These are phyloP conservation scores for Myrmophylax atrothorax DNA, from an alignment of 2,113 vertebrate genomes.

Conservation along the genomic window DNA sequence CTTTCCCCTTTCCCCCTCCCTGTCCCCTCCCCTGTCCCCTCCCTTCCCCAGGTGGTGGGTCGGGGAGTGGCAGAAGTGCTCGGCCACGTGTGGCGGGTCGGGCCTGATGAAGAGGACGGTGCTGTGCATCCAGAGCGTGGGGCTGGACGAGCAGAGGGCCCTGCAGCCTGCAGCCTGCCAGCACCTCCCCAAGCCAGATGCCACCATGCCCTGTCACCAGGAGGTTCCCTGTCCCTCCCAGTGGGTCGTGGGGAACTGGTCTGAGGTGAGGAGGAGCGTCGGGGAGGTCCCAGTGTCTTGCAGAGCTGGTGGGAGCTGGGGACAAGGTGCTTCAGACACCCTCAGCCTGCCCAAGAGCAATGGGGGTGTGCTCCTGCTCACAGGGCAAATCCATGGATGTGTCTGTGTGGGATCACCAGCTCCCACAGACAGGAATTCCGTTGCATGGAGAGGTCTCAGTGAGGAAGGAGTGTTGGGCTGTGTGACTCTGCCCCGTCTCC, in stretches of 20 bases:
- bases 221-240: slow-evolving; percentile 83
- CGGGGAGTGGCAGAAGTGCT: slow-evolving; percentile 90
- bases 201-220: slow-evolving; percentile 75
- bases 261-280: slow-evolving; percentile 74
- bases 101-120: slow-evolving; percentile 82
- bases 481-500: neutral
- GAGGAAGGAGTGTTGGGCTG: rapidly evolving
- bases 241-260: slow-evolving; percentile 88
- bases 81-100: slow-evolving; percentile 77
- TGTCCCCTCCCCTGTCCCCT: neutral
- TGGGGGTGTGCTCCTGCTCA: neutral
- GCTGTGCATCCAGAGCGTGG: slow-evolving; percentile 87
- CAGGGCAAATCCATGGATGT: rapidly evolving
- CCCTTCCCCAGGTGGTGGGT: slow-evolving; percentile 86
- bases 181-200: slow-evolving; percentile 79
- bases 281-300: rapidly evolving
- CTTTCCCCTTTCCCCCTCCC: neutral
- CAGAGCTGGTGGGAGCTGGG: neutral
- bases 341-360: rapidly evolving
- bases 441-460: neutral
- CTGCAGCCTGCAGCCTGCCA: slow-evolving; percentile 76
- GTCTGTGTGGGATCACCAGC: neutral
- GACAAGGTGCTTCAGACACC: rapidly evolving
- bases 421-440: rapidly evolving
- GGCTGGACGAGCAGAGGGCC: slow-evolving; percentile 85